These are phyloP conservation scores for Merodon equestris DNA, from an alignment of 2,888 invertebrate genomes.

Conservation along the genomic window DNA sequence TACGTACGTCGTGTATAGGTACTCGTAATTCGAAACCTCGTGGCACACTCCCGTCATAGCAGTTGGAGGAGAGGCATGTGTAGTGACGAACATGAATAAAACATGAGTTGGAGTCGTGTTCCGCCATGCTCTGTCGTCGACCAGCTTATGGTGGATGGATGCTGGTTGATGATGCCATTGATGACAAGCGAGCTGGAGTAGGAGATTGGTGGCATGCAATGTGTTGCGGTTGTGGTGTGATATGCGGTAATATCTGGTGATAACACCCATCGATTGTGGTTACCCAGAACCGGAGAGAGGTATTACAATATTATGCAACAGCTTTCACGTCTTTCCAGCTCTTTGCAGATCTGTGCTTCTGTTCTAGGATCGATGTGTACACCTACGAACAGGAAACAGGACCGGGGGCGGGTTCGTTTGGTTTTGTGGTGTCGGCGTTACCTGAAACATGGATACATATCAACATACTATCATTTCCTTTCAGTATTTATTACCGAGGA, in stretches of 20 bases:
- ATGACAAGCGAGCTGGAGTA: slow-evolving; percentile 21
- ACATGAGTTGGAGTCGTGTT: slow-evolving; percentile 54
- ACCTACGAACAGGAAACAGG: slow-evolving; percentile 8
- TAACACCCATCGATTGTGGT: slow-evolving; percentile 62
- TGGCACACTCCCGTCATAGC: slow-evolving; percentile 21
- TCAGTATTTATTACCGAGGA: slow-evolving; percentile 29
- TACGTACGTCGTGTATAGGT: slow-evolving; percentile 31
- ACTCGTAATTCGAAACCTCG: slow-evolving; percentile 40
- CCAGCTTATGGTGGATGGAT: not conserved
- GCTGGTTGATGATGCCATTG: slow-evolving; percentile 33
- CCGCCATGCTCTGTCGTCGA: slow-evolving; percentile 16
- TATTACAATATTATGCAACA: slow-evolving; percentile 50
- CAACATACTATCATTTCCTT: slow-evolving; percentile 1
- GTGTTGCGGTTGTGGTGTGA: slow-evolving; percentile 59
- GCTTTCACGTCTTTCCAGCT: slow-evolving; percentile 31
- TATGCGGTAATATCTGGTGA: slow-evolving; percentile 62
- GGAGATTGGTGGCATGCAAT: slow-evolving; percentile 36
- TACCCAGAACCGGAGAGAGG: slow-evolving; percentile 45
- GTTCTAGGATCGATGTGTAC: no score
- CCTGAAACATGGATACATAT: slow-evolving; percentile 3
- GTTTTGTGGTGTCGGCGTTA: slow-evolving; percentile 13
- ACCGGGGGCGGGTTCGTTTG: slow-evolving; percentile 16
- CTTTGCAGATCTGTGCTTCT: not conserved
- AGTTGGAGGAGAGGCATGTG: slow-evolving; percentile 3
- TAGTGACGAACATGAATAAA: slow-evolving; percentile 39